Base-by-base conservation (phyloP, 2,888 invertebrate species). In the Drosophila koepferae region DNA sequence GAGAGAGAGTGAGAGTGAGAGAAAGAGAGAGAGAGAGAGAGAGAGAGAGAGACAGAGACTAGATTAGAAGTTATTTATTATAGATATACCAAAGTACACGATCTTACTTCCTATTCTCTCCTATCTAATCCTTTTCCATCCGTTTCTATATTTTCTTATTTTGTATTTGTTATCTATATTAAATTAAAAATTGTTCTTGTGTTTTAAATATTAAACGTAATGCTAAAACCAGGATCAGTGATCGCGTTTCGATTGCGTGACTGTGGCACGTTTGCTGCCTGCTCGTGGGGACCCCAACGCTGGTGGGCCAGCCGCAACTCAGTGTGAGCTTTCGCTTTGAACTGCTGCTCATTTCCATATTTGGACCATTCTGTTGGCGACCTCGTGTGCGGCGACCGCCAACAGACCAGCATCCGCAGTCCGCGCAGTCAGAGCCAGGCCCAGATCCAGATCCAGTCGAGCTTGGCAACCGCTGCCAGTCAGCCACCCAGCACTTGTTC, bases 371-470 rank as follows among this genome's bases (percentile, higher is more conserved):
- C 58, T 46, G 71, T 63, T 77, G 63, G 63, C 76, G 69, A 72
- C 83, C 88, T 87, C 88, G 89, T 85, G 89, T 85, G 87, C 61
- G 88, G 85, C 89, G 87, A 86, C 89, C 87, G 89, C 89, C 89
- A 85, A 80, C 89, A 85, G 84, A 68, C 85, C 76, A 38, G 38
- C 38, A 38, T 1, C 38, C 38, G 44, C 23, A 49, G 40, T 53
- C 20, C 2, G 2, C 76, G 48, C 38, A n/a, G 51, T 18, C 18
- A 38, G 23, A 1, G 0, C 23, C 38, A 23, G 16, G 2, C 28
- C 51, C 70, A 41, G 40, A 53, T 46, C 56, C 80, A 63, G 58
- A 23, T 51, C 51, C 34, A 51, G 51, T 51, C 40, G 40, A 43
- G 20, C n/a, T 41, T 28, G 20, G 20, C 56, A 60, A 31, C 20